Percentiles rank a stretch among this genome's conserved stretches.
Evolutionary conservation across 1,140 invertebrate genomes (phyloP).

Genomic region (Anadara kagoshimensis): DNA sequence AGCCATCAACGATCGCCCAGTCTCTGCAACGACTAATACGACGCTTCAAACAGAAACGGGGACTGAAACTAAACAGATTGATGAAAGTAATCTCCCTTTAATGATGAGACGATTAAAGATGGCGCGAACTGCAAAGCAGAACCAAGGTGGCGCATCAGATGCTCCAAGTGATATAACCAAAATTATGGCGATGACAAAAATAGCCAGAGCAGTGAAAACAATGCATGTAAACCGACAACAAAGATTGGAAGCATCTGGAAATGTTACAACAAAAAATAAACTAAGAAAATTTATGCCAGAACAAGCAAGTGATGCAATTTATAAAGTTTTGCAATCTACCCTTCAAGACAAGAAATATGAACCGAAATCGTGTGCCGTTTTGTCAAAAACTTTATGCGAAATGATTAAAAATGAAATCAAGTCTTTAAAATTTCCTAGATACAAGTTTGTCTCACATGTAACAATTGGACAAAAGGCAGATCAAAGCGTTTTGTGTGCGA

Average conservation of each 20-base stretch:
- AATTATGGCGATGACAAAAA: conserved; percentile 6
- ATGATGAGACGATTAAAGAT: too few relatives aligned
- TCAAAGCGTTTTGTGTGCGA: conserved; percentile 11
- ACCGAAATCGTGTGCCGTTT: conserved; percentile 7
- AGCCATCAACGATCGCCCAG: too few relatives aligned
- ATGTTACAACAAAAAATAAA: conserved; percentile 25
- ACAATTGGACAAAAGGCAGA: conserved; percentile 26
- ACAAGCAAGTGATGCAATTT: background rate
- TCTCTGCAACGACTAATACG: too few relatives aligned
- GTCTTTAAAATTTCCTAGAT: conserved; percentile 29
- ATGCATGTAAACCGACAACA: conserved; percentile 22
- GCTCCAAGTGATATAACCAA: background rate
- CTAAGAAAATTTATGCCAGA: conserved; percentile 25
- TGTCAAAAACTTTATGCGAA: conserved; percentile 27
- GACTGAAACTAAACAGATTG: too few relatives aligned
- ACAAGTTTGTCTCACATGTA: conserved; percentile 34
- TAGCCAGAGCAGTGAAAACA: conserved; percentile 12
- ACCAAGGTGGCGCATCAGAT: too few relatives aligned
- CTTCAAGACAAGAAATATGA: conserved; percentile 15
- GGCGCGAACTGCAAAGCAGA: too few relatives aligned
- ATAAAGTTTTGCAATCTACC: background rate
- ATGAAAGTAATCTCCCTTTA: too few relatives aligned
- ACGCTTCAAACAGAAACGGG: too few relatives aligned
- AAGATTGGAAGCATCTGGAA: conserved; percentile 24
- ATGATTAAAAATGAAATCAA: conserved; percentile 21